These are phyloP conservation scores for Microcebus tavaratra DNA, from an alignment of 2,113 vertebrate genomes.

Conservation along the genomic window DNA sequence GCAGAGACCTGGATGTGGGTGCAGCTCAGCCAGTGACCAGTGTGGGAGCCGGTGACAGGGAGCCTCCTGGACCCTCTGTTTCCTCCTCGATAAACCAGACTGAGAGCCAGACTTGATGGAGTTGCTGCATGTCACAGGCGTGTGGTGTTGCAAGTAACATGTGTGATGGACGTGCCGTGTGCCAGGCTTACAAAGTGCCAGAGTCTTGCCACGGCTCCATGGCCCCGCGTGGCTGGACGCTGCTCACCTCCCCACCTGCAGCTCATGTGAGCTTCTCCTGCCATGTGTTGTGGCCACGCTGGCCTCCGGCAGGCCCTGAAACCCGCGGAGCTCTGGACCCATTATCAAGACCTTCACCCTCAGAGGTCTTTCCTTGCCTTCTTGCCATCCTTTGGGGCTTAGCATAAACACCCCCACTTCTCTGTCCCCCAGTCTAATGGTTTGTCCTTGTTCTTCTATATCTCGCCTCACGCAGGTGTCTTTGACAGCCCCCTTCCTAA, in stretches of 20 bases:
- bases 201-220: background rate
- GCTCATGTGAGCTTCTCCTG: rapidly evolving
- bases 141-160: background rate
- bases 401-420: background rate
- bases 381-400: background rate
- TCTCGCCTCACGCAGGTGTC: rapidly evolving
- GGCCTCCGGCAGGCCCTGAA: background rate
- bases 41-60: rapidly evolving
- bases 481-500: background rate
- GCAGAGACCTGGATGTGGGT: background rate
- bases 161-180: no score
- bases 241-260: background rate
- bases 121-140: background rate
- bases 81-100: background rate
- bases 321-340: background rate
- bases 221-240: rapidly evolving
- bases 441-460: background rate
- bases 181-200: background rate
- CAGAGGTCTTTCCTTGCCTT: background rate
- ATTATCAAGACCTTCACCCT: background rate
- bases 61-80: background rate
- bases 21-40: background rate
- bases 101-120: background rate
- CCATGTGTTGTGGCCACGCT: rapidly evolving
- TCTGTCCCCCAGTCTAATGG: background rate